A percentile compares a stretch with the other conserved stretches of the same genome.
Conservation (phyloP, 2,113 vertebrate genomes). For the Syrrhaptes paradoxus region DNA sequence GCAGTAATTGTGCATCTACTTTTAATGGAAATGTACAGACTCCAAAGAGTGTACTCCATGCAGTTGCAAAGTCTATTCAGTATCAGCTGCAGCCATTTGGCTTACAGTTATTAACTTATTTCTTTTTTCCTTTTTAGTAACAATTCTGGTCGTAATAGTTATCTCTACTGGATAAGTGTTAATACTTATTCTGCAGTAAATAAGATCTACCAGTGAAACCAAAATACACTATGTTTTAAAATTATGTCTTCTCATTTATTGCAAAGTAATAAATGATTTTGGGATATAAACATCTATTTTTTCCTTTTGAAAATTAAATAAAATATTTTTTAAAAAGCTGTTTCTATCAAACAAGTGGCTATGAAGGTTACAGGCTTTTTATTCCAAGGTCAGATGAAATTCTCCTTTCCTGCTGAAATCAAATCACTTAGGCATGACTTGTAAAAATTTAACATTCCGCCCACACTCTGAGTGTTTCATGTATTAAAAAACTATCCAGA, state of each 20-base stretch:
- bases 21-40: background rate
- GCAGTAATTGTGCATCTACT: background rate
- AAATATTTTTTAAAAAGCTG: background rate
- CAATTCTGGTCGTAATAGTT: background rate
- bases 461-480: background rate
- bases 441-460: background rate
- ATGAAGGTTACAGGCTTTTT: background rate
- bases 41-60: background rate
- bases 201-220: background rate
- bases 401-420: background rate
- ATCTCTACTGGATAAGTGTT: background rate
- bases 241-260: background rate
- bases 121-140: background rate
- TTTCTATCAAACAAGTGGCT: background rate
- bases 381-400: constrained; percentile 8
- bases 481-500: background rate
- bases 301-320: background rate
- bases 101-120: background rate
- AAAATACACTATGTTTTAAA: background rate
- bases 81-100: background rate
- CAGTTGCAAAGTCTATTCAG: background rate
- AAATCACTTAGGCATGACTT: background rate
- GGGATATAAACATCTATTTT: background rate
- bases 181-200: background rate
- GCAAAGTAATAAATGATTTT: background rate